A percentile compares a stretch with the other conserved stretches of the same genome.
These are phyloP conservation scores for Mycteria americana DNA, from an alignment of 2,797 vertebrate genomes.

Conservation along the genomic window DNA sequence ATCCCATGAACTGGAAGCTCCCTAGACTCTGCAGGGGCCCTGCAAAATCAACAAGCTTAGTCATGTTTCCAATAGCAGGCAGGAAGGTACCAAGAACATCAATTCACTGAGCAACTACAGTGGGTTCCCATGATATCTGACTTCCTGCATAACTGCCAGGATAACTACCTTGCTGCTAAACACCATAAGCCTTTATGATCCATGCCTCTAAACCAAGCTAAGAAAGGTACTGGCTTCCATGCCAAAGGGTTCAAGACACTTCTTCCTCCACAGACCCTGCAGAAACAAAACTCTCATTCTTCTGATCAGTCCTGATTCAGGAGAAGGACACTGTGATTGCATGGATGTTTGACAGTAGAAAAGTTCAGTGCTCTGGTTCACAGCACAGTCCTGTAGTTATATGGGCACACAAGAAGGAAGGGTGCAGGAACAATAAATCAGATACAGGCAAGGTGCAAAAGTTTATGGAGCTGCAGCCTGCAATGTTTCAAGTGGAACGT, in stretches of 20 bases:
- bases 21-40: neutral
- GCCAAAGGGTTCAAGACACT: neutral
- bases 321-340: neutral
- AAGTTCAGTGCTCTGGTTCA: neutral
- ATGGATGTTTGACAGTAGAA: neutral
- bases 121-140: neutral
- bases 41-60: neutral
- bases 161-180: neutral
- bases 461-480: neutral
- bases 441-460: neutral
- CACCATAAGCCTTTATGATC: neutral
- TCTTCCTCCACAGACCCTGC: neutral
- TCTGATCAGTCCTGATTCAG: neutral
- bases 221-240: neutral
- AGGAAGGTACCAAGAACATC: neutral
- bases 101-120: neutral
- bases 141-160: neutral
- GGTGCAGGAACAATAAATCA: neutral
- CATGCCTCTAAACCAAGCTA: neutral
- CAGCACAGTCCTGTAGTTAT: neutral
- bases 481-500: neutral
- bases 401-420: neutral
- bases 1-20: neutral
- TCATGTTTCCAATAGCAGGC: neutral
- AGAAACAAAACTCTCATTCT: neutral